These are phyloP conservation scores for Leptopilina boulardi DNA, from an alignment of 1,140 invertebrate species.

Conservation along the genomic window DNA sequence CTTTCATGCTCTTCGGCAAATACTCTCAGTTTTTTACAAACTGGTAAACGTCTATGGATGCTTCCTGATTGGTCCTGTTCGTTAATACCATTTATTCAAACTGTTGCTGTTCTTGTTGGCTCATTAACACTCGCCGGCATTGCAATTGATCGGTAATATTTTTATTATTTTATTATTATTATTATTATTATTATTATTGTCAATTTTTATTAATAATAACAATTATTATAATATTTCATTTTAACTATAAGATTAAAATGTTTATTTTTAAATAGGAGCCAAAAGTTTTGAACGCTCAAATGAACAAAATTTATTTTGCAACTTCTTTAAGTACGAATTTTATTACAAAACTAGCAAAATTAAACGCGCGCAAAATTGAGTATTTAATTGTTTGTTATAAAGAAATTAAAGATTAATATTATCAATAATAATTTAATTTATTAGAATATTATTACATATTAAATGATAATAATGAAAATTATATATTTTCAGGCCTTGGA, in stretches of 20 bases:
- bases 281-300: too few species aligned
- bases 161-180: conserved; percentile 25
- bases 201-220: conserved; percentile 42
- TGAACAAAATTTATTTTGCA: too few species aligned
- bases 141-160: conserved; percentile 75
- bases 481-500: too few species aligned
- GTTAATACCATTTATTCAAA: conserved; percentile 75
- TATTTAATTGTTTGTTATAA: too few species aligned
- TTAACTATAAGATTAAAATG: conserved; percentile 23
- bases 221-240: conserved; percentile 26
- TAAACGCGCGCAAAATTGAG: too few species aligned
- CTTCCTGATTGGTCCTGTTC: conserved; percentile 64
- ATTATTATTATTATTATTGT: conserved; percentile 41
- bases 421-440: too few species aligned
- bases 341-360: too few species aligned
- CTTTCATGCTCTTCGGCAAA: conserved; percentile 50
- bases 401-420: too few species aligned
- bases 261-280: too few species aligned
- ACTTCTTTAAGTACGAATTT: too few species aligned
- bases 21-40: conserved; percentile 41
- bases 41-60: conserved; percentile 52
- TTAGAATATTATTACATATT: too few species aligned
- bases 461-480: too few species aligned
- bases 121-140: conserved; percentile 76
- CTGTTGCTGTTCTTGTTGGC: conserved; percentile 73